phyloP scores from a whole-genome alignment of 2,797 vertebrate genomes.

The Euphonia xanthogaster region DNA sequence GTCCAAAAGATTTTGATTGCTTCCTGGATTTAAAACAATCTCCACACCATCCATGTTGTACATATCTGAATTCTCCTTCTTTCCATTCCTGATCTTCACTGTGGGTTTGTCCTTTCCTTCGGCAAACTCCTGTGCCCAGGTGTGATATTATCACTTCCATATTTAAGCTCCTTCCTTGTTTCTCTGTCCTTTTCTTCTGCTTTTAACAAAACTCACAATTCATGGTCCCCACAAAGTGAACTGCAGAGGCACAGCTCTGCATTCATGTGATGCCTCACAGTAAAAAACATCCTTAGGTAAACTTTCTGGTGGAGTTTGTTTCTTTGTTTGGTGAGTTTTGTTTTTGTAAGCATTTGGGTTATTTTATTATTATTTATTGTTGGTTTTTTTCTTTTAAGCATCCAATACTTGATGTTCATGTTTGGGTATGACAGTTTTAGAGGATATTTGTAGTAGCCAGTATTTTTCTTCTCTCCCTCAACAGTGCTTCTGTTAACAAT shows the following conservation, averaged over 20 bases:
- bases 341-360: not conserved
- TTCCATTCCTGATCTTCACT: not conserved
- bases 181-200: not conserved
- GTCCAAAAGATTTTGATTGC: not conserved
- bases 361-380: not conserved
- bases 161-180: not conserved
- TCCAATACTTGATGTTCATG: not conserved
- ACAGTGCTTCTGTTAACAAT: fast-evolving
- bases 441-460: not conserved
- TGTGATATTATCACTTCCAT: not conserved
- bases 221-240: not conserved
- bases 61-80: not conserved
- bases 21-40: not conserved
- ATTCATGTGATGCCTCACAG: not conserved
- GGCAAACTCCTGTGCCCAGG: not conserved
- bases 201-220: not conserved
- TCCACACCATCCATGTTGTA: not conserved
- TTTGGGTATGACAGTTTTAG: not conserved
- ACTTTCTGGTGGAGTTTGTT: not conserved
- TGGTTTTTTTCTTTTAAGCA: not conserved
- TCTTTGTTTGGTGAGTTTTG: not conserved
- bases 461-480: not conserved
- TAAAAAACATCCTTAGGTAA: not conserved
- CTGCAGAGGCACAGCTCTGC: not conserved
- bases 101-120: not conserved